Evolutionary conservation across 2,888 invertebrate species (phyloP), one percentile per base, ranked within the genome.

Genomic region (Dendrolimus pini): DNA sequence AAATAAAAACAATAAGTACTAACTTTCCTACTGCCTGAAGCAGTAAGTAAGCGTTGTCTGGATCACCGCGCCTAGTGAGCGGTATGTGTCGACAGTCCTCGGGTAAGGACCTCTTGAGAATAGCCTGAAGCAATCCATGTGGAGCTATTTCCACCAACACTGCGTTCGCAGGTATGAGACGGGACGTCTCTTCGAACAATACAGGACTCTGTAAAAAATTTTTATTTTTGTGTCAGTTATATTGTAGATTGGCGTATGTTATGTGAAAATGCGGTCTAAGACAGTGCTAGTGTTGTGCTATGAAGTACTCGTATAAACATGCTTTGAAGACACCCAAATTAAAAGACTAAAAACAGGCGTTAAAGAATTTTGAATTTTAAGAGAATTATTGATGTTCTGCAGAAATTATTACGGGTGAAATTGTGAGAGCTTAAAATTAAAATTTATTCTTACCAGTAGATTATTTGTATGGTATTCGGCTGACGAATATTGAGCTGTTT

Each of bases 381-480:
- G 53, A 9, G n/a, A 10, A 55, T 30, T 55, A 9, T 55, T 9
- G 12, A 54, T 14, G 55, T 58, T 9, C 12, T 18, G 41, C 12
- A 30, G 9, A 13, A 54, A 53, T 13, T n/a, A 54, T 12, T 41
- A 14, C 18, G 18, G 8, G 14, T 30, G 12, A 7, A n/a, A 18
- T 9, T 6, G 18, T 10, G 13, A 52, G 8, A 7, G n/a, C 10
- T 14, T 3, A 54, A 1, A 14, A n/a, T 7, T 60, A 52, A n/a
- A 52, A 18, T 30, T 7, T 52, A 18, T 41, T 12, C 41, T 86
- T 89, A 95, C 67, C 61, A 95, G 79, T 30, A 96, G 84, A 78
- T 96, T 97, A 75, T 96, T 96, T 0, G 94, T 94, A 71, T 96
- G 95, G 74, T 98, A 98, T 66, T 95, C 95, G 0, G 97, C 94